phyloP scores from a whole-genome alignment of 2,113 vertebrate genomes.

The Aramus guarauna region DNA sequence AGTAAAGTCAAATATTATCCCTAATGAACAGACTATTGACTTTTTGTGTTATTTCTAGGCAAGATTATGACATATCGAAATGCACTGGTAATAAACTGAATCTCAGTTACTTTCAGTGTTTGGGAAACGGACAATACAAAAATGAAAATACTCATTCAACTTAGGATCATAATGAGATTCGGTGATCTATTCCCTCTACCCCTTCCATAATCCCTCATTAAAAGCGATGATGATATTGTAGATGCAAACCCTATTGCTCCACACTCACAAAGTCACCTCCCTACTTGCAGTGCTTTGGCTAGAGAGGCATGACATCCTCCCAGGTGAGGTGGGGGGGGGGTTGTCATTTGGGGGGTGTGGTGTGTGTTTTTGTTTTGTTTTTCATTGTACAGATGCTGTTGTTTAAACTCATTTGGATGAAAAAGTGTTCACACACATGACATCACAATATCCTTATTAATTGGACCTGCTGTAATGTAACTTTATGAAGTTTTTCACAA shows the following conservation, averaged over 20 bases:
- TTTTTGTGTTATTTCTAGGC: background rate
- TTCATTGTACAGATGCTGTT: background rate
- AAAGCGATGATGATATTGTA: background rate
- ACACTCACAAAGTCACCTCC: background rate
- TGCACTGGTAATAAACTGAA: background rate
- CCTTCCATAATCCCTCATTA: background rate
- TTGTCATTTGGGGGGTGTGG: background rate
- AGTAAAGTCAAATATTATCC: background rate
- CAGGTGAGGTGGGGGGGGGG: fast-evolving
- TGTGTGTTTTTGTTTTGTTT: background rate
- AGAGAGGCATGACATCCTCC: background rate
- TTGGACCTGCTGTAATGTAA: background rate
- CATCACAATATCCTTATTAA: background rate
- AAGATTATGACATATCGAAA: background rate
- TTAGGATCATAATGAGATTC: background rate
- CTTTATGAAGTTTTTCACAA: background rate
- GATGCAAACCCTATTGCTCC: background rate
- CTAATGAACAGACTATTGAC: background rate
- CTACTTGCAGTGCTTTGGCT: background rate
- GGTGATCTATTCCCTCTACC: background rate
- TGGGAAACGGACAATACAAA: background rate
- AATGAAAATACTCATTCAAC: background rate
- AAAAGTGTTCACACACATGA: background rate
- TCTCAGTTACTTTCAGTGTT: background rate
- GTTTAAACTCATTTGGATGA: background rate